Base-by-base conservation (phyloP, 2,888 invertebrate species). In the Eupithecia pulchellata region DNA sequence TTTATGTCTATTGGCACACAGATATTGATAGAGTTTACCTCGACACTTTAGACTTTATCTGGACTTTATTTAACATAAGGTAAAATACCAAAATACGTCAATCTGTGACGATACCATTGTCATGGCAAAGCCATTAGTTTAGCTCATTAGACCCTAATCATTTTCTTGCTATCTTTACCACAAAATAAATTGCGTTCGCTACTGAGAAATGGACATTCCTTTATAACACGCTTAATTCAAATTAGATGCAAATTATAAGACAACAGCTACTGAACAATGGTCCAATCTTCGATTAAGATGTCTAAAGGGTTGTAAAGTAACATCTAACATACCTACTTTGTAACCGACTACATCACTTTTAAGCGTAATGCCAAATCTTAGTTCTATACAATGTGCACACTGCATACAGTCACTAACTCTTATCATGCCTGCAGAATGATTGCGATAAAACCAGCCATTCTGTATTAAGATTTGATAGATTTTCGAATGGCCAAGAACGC, bases 271-370 rank as follows among this genome's bases (percentile, higher is more conserved):
- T 76, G 73, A 14, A 69, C 63, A 69, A 68, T 75, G 71, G 74
- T 76, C 69, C 69, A 73, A 75, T 71, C 69, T 73, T 66, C 52
- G 60, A 60, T 58, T 57, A 64, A 9, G 55, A 36, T 58, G 66
- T 27, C 47, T 62, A 63, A 66, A 42, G 60, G 36, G 52, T 71
- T 68, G 66, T 52, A 73, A 72, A 73, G 79, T 80, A 81, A 81
- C 75, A 81, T 82, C 84, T 73, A 77, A 69, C 71, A 75, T 73
- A 73, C 61, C 73, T 76, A 76, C 69, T 61, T 74, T 69, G 75
- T 74, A 85, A 85, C 83, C 76, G 78, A 81, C 86, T 88, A 87
- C 82, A 77, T 82, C 81, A 78, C 75, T 84, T 81, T 83, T 82
- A 85, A 86, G 83, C 81, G 81, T 84, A 52, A 82, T 81, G 81